A percentile compares a stretch with the other conserved stretches of the same genome.
Conservation (phyloP, 2,888 invertebrate species). For the Mesorhabditis belari region DNA sequence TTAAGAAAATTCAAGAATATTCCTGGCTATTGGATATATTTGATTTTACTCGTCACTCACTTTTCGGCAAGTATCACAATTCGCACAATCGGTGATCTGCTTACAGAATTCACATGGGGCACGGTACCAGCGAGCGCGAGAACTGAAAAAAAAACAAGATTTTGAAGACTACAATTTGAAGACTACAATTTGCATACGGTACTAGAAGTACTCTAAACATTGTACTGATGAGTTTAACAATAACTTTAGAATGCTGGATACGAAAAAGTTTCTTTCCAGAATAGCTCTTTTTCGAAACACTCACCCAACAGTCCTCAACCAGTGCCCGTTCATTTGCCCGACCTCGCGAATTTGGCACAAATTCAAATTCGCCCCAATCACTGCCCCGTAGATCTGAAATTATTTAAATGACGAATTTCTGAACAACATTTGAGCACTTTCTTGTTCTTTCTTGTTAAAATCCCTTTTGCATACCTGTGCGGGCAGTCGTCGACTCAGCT, state of each 20-base stretch:
- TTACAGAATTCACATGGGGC: constrained; percentile 37
- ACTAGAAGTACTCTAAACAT: too few relatives aligned
- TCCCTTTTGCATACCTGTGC: too few relatives aligned
- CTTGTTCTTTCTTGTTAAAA: too few relatives aligned
- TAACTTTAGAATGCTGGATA: too few relatives aligned
- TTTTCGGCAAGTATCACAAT: constrained; percentile 41
- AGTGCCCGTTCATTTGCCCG: constrained; percentile 36
- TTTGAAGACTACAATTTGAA: too few relatives aligned
- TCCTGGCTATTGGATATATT: neutral
- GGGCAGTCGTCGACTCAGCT: constrained; percentile 38
- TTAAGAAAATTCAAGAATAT: neutral
- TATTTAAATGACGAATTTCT: neutral
- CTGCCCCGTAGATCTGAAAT: constrained; percentile 37
- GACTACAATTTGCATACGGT: too few relatives aligned
- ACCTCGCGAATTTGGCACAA: constrained; percentile 27
- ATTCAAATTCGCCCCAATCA: constrained; percentile 45
- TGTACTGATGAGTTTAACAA: too few relatives aligned
- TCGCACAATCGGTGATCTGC: constrained; percentile 28
- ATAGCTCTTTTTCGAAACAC: too few relatives aligned
- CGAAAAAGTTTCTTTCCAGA: too few relatives aligned
- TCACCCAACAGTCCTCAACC: constrained; percentile 30
- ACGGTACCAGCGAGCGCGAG: constrained; percentile 29
- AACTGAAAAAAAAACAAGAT: constrained; percentile 16
- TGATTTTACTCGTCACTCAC: constrained; percentile 6
- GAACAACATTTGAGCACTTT: neutral